Evolutionary conservation across 2,113 vertebrate genomes (phyloP), one percentile per base, ranked within the genome.

Genomic region (Etheostoma cragini): DNA sequence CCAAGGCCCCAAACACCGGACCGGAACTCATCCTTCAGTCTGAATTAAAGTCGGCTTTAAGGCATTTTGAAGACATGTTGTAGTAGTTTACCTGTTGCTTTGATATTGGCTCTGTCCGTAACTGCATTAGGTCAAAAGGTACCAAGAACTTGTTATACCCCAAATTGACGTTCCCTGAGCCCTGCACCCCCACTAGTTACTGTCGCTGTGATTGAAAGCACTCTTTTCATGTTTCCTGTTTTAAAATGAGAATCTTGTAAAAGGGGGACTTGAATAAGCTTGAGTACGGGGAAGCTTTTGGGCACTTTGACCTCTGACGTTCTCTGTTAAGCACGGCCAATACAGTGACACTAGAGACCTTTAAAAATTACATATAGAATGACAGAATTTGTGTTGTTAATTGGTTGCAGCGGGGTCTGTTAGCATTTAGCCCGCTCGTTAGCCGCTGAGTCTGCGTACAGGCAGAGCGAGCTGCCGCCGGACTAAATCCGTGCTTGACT

Each of bases 1-100:
- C 14, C 6, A 72, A 83, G 82, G 26, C 38, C 42, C 3, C 47
- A 45, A 1, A 69, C 62, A 72, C 35, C 8, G 35, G 42, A 60
- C 14, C 66, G 46, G 15, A 78, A 69, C 0, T 35, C 45, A 24
- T 42, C 42, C 7, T n/a, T 60, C 33, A 64, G 72, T 3, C 26
- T 11, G 1, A 24, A 17, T 58, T 4, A 50, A 45, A 19, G 10
- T 7, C 5, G 46, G n/a, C 67, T 33, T 50, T 19, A 19, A 45
- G 47, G 7, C 19, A 47, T 46, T 65, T 47, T 26, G 8, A 47
- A 52, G 35, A 68, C 45, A 19, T 30, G 3, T n/a, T 19, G 17
- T 2, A 4, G 45, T 11, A 35, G 4, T 60, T 72, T 16, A 16
- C 30, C 19, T 72, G 30, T 46, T 30, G 65, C 26, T 12, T 12